These are phyloP conservation scores for Hippolais icterina DNA, from an alignment of 2,113 vertebrate genomes.

Conservation along the genomic window DNA sequence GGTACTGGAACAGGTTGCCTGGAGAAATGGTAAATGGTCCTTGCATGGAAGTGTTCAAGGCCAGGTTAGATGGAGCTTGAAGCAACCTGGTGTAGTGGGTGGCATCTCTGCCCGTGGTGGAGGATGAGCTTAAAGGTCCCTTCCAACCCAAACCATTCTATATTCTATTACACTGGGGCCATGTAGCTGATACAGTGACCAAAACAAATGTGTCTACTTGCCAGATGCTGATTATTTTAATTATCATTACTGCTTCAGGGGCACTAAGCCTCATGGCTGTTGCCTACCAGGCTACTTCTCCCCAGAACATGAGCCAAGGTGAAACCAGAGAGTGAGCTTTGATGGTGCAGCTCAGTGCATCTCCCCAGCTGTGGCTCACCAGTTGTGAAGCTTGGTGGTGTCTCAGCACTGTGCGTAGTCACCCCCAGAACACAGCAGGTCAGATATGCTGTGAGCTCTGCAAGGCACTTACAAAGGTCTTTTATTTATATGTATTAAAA, in stretches of 20 bases:
- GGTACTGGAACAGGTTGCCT: background rate
- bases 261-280: background rate
- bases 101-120: background rate
- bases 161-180: background rate
- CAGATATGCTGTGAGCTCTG: background rate
- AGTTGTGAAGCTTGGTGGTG: background rate
- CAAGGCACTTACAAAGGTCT: background rate
- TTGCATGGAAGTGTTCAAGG: background rate
- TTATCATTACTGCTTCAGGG: background rate
- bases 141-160: background rate
- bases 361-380: background rate
- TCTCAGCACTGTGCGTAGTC: background rate
- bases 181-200: background rate
- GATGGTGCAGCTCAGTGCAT: background rate
- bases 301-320: background rate
- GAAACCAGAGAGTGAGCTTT: background rate
- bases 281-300: background rate
- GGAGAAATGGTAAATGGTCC: background rate
- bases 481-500: background rate
- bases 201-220: background rate
- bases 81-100: background rate
- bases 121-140: background rate
- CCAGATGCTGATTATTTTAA: background rate
- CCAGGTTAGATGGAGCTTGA: background rate
- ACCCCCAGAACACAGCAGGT: background rate